A percentile compares a stretch with the other conserved stretches of the same genome.
These are phyloP conservation scores for Dryobates pubescens DNA, from an alignment of 2,797 vertebrate species.

Conservation along the genomic window DNA sequence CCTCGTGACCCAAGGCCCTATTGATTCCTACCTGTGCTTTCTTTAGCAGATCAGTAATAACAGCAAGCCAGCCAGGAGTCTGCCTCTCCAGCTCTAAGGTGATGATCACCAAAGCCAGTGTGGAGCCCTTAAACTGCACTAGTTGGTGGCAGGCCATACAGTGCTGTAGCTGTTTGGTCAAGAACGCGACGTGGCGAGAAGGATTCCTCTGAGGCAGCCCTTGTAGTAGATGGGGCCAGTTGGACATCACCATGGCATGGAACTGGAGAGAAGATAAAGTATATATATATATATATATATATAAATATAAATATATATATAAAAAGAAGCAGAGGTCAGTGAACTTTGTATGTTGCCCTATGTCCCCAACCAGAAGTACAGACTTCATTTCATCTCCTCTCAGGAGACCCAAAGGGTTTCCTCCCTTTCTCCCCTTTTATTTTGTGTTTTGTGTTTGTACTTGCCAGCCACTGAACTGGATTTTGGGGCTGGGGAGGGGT, in stretches of 20 bases:
- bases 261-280: constrained; percentile 80
- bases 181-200: constrained; percentile 90
- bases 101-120: constrained; percentile 96
- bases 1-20: constrained; percentile 34
- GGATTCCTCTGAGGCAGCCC: constrained; percentile 88
- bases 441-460: constrained; percentile 55
- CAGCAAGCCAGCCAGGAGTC: constrained; percentile 86
- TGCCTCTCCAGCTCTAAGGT: constrained; percentile 94
- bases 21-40: constrained; percentile 87
- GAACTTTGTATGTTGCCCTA: constrained; percentile 70
- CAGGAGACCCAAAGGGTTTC: constrained; percentile 58
- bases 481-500: too few species aligned
- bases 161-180: constrained; percentile 98
- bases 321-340: constrained; percentile 65
- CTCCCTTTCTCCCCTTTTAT: neutral
- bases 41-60: constrained; percentile 89
- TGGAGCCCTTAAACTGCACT: constrained; percentile 97
- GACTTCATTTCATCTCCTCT: constrained; percentile 54
- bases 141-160: constrained; percentile 99
- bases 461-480: constrained; percentile 59
- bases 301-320: neutral
- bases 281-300: neutral
- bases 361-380: constrained; percentile 68
- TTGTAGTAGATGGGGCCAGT: constrained; percentile 81
- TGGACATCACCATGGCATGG: constrained; percentile 84